These are phyloP conservation scores for Erythrocercus mccallii DNA, from an alignment of 2,113 vertebrate species.

Conservation along the genomic window DNA sequence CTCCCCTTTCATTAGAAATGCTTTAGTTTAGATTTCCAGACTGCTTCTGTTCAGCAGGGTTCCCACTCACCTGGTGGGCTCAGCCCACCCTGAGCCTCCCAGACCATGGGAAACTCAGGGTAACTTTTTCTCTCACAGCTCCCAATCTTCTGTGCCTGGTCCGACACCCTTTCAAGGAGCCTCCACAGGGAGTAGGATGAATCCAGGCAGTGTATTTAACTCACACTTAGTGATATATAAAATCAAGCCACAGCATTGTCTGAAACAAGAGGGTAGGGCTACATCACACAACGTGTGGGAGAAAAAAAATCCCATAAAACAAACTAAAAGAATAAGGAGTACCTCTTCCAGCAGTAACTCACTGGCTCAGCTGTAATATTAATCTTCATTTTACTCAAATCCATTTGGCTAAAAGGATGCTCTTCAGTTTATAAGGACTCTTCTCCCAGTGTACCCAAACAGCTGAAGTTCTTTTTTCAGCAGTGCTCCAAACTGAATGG, in stretches of 20 bases:
- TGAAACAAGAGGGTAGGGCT: background rate
- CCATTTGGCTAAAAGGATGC: background rate
- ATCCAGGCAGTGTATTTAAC: background rate
- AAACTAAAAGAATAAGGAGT: background rate
- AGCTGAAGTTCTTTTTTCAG: background rate
- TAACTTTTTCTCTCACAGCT: background rate
- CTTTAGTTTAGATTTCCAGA: background rate
- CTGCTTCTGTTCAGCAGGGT: background rate
- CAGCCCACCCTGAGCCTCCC: background rate
- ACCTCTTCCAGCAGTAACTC: background rate
- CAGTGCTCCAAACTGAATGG: background rate
- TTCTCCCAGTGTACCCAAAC: background rate
- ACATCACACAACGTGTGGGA: background rate
- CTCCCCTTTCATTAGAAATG: background rate
- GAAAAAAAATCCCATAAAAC: background rate
- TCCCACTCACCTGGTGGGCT: background rate
- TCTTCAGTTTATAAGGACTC: background rate
- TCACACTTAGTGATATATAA: background rate
- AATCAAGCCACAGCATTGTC: background rate
- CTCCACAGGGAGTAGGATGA: background rate
- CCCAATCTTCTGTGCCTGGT: background rate
- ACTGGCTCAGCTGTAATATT: background rate
- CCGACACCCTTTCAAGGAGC: background rate
- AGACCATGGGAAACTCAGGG: fast-evolving
- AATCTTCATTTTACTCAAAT: background rate